Conservation (phyloP, 2,113 vertebrate species). For the Gadus chalcogrammus region DNA sequence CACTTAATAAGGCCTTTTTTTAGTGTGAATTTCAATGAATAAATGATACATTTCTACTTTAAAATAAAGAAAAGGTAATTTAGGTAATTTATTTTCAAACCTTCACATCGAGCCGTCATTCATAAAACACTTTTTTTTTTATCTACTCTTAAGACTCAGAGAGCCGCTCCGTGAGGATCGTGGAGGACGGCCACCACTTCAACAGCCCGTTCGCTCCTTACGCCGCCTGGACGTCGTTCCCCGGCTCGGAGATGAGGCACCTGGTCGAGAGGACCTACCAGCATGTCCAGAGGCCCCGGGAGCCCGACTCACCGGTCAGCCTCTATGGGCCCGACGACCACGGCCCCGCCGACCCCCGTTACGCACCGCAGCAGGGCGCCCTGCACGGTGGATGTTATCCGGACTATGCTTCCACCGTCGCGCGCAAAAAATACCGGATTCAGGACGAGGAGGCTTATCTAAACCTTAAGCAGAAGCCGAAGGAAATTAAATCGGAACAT, state of each 20-base stretch:
- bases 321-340: slow-evolving; percentile 73
- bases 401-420: slow-evolving; percentile 64
- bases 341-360: slow-evolving; percentile 53
- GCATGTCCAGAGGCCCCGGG: slow-evolving; percentile 68
- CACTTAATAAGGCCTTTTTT: no score
- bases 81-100: neutral
- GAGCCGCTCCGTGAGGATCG: slow-evolving; percentile 63
- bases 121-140: neutral
- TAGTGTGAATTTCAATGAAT: neutral
- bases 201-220: slow-evolving; percentile 81
- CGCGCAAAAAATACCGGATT: slow-evolving; percentile 64
- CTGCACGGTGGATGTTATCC: slow-evolving; percentile 51
- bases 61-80: neutral
- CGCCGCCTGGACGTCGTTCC: slow-evolving; percentile 82
- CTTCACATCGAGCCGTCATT: neutral
- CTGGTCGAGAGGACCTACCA: slow-evolving; percentile 74
- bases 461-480: slow-evolving; percentile 67
- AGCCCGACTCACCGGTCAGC: slow-evolving; percentile 67
- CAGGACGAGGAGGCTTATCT: slow-evolving; percentile 56
- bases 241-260: slow-evolving; percentile 79
- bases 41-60: neutral
- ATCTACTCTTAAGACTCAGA: slow-evolving; percentile 77
- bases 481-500: slow-evolving; percentile 82
- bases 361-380: slow-evolving; percentile 38
- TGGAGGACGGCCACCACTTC: slow-evolving; percentile 72